Evolutionary conservation across 2,888 invertebrate genomes (phyloP), one percentile per base, ranked within the genome.

Genomic region (Melangyna quadrimaculata): DNA sequence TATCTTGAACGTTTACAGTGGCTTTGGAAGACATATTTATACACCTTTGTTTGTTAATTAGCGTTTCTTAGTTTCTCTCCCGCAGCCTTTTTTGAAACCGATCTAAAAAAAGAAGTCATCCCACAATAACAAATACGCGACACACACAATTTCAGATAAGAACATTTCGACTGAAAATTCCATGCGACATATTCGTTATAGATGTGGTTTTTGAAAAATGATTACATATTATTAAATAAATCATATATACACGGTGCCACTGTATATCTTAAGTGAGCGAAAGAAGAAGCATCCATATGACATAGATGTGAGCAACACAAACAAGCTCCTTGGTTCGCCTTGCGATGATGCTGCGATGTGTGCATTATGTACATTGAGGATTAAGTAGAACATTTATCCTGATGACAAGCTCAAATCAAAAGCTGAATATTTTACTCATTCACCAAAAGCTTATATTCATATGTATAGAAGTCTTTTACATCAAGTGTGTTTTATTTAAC

Each of bases 401-500:
- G 65, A 61, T 37, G 37, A 53, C n/a, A n/a, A 51, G 19, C 37
- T 32, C 53, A 67, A 67, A 82, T 82, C 77, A 82, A 77, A 77
- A 78, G 67, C 78, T 61, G 67, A 59, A 61, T 72, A 24, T 40
- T 55, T 35, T 37, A 40, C 63, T 19, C 63, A 69, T 61, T 35
- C 37, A 24, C 24, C 6, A 45, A 51, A 51, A 24, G 24, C 40
- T 24, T 59, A 48, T 53, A 63, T 53, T 51, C 8, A 19, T 35
- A 65, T 27, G 6, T 35, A 65, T 27, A 27, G 19, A 27, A 29
- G 9, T 53, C 27, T 17, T n/a, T n/a, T n/a, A n/a, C 53, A 53
- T 53, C 70, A 67, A 72, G 77, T 78, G 82, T 61, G 67, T 72
- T 82, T 81, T 70, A 70, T 78, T 79, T 69, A 69, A 57, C 73